phyloP scores from a whole-genome alignment of 2,888 invertebrate genomes.

The Hyalella azteca region DNA sequence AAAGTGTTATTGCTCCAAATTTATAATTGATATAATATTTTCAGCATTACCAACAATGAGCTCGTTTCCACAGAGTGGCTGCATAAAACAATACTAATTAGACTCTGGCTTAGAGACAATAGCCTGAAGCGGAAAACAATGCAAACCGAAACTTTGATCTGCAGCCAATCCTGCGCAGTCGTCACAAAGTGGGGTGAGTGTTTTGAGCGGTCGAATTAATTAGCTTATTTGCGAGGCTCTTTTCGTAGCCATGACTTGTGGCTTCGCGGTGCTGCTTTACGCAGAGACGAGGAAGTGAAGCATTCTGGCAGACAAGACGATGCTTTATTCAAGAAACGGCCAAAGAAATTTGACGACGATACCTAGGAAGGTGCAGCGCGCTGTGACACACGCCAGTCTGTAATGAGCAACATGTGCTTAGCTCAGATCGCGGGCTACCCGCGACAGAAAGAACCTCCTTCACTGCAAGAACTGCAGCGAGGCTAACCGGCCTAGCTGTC shows the following conservation, averaged over 20 bases:
- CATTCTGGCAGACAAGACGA: neutral
- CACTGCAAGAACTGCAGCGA: too few species aligned
- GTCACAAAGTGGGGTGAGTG: neutral
- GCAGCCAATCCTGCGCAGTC: neutral
- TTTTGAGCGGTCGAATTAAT: neutral
- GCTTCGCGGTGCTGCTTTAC: neutral
- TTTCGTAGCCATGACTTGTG: neutral
- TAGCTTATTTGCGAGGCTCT: neutral
- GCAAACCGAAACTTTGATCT: constrained; percentile 1
- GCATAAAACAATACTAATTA: constrained; percentile 17
- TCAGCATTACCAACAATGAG: too few species aligned
- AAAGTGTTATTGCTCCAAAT: too few species aligned
- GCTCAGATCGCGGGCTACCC: neutral
- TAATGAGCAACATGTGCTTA: constrained; percentile 29
- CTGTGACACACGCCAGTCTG: constrained; percentile 2
- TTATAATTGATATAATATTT: too few species aligned
- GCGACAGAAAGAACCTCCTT: neutral
- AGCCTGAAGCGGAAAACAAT: neutral
- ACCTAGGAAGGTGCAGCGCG: constrained; percentile 1
- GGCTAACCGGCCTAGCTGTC: too few species aligned
- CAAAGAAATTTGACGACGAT: neutral
- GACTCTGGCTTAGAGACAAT: neutral
- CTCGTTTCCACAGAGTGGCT: too few species aligned
- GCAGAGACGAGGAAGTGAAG: neutral
- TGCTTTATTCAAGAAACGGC: neutral